Conservation (phyloP, 1,140 invertebrate species). For the Diploscapter pachys region DNA sequence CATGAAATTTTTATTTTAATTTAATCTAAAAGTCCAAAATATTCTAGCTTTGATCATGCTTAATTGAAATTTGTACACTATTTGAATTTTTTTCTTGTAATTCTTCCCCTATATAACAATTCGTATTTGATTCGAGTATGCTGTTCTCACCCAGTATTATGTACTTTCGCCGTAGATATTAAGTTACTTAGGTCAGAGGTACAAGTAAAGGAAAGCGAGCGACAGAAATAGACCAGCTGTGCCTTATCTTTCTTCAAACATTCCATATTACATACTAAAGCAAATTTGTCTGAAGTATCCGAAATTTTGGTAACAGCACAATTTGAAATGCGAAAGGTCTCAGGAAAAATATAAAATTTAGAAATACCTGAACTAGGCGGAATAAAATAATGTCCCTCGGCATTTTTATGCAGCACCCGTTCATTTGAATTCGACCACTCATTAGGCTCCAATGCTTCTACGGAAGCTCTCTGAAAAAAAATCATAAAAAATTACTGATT, state of each 20-base stretch:
- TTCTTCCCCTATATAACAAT: no score
- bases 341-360: background rate
- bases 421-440: slow-evolving; percentile 9
- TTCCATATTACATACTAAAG: background rate
- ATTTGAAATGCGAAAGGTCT: background rate
- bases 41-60: no score
- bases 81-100: no score
- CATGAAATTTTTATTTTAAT: no score
- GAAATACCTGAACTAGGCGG: slow-evolving; percentile 24
- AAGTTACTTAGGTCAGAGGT: no score
- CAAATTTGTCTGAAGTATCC: background rate
- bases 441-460: slow-evolving; percentile 21
- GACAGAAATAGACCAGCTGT: background rate
- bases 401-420: slow-evolving; percentile 25
- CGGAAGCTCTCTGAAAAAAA: background rate
- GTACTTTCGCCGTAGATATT: no score
- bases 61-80: no score
- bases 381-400: slow-evolving; percentile 27
- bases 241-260: background rate
- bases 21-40: no score
- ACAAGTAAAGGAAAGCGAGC: no score
- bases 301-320: background rate
- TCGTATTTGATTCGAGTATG: no score
- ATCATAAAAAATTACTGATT: background rate
- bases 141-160: no score